These are phyloP conservation scores for Antedon mediterranea DNA, from an alignment of 53 echinoderm and acorn worm species.

Conservation along the genomic window DNA sequence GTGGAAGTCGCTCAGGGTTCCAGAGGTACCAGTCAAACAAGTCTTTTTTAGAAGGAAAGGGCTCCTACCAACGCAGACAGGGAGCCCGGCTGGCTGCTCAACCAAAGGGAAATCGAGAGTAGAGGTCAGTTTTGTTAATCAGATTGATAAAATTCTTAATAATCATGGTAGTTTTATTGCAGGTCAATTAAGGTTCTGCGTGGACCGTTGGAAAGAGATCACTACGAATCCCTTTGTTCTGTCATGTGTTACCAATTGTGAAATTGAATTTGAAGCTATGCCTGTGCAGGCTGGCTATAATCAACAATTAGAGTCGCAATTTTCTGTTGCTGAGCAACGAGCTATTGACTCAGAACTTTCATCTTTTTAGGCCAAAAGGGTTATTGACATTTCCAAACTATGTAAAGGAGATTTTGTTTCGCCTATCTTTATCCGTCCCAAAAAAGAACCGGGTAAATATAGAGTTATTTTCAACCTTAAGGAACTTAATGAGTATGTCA, in stretches of 20 bases:
- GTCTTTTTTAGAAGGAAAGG: not conserved
- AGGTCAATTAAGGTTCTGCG: not conserved
- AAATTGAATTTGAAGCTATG: not conserved
- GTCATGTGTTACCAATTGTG: not conserved
- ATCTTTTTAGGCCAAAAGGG: not conserved
- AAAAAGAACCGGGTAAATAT: conserved; percentile 14
- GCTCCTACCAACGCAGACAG: not conserved
- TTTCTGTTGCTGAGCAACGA: not conserved
- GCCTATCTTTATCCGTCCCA: conserved; percentile 13
- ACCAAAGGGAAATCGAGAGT: not conserved
- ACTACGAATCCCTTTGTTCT: not conserved
- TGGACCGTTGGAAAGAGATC: not conserved
- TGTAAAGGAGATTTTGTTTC: conserved; percentile 11
- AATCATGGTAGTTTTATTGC: not conserved
- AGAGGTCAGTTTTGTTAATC: not conserved
- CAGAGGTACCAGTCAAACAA: not conserved
- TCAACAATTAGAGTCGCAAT: conserved; percentile 9
- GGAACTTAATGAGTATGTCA: not conserved
- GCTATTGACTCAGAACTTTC: conserved; percentile 19
- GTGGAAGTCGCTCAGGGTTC: not conserved
- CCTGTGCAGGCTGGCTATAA: not conserved
- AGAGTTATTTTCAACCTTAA: conserved; percentile 9
- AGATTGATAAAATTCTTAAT: not conserved
- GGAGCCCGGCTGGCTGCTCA: not conserved
- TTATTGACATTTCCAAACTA: conserved; percentile 19